Conservation (phyloP, 2,888 invertebrate species). For the Podotricha telesiphe region DNA sequence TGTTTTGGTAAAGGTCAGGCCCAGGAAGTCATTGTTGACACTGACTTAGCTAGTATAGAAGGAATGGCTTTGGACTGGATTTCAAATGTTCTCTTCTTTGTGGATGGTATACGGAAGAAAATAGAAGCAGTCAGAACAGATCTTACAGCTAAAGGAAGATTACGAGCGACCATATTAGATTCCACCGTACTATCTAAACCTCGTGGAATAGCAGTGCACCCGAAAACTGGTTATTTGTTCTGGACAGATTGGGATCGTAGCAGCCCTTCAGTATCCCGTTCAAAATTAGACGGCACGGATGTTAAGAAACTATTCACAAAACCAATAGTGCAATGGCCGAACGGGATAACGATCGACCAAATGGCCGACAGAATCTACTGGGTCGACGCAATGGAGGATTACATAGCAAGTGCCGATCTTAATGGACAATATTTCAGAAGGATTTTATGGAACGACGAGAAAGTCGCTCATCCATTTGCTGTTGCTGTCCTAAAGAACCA, state of each 20-base stretch:
- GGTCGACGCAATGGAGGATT: constrained; percentile 93
- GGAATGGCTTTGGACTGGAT: constrained; percentile 96
- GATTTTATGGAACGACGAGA: constrained; percentile 85
- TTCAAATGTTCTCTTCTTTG: constrained; percentile 93
- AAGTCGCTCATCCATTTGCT: constrained; percentile 92
- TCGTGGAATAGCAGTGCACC: constrained; percentile 92
- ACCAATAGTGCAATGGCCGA: constrained; percentile 91
- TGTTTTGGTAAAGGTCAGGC: constrained; percentile 87
- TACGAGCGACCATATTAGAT: constrained; percentile 90
- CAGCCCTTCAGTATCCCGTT: constrained; percentile 90
- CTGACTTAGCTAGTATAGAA: constrained; percentile 91
- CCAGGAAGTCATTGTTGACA: constrained; percentile 89
- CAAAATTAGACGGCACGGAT: constrained; percentile 90
- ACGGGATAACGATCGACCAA: constrained; percentile 93
- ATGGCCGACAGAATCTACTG: constrained; percentile 92
- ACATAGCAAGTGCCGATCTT: constrained; percentile 90
- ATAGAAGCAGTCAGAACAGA: constrained; percentile 91
- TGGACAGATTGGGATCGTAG: constrained; percentile 94
- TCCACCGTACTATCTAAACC: constrained; percentile 87
- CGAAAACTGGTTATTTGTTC: constrained; percentile 89
- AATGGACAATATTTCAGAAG: constrained; percentile 87
- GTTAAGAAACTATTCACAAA: constrained; percentile 86
- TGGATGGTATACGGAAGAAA: constrained; percentile 90
- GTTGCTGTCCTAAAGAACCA: constrained; percentile 92
- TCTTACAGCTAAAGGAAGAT: constrained; percentile 84